Percentiles rank a stretch among this genome's conserved stretches.
phyloP scores from a whole-genome alignment of 2,113 vertebrate genomes.

The Lynx canadensis region DNA sequence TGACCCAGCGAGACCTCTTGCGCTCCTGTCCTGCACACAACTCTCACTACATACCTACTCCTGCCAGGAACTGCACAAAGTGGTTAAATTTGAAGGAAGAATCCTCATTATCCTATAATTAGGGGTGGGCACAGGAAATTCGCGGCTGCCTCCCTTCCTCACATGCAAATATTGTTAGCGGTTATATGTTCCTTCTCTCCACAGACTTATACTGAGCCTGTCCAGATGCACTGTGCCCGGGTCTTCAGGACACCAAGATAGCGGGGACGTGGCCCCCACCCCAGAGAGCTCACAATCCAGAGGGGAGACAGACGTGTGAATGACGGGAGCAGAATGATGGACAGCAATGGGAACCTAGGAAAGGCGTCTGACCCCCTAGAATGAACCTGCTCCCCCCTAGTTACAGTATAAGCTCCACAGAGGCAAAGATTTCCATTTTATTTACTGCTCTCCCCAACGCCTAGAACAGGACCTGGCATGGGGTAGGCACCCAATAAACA shows the following conservation, averaged over 20 bases:
- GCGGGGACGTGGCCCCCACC: neutral
- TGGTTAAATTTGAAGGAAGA: neutral
- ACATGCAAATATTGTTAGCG: neutral
- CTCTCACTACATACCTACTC: neutral
- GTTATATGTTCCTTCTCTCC: neutral
- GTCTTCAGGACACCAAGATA: neutral
- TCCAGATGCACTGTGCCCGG: neutral
- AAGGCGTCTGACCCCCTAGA: neutral
- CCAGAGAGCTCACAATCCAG: neutral
- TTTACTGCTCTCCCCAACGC: neutral
- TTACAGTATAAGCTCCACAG: neutral
- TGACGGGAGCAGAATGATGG: neutral
- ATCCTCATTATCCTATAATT: neutral
- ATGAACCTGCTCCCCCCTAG: neutral
- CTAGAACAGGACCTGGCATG: neutral
- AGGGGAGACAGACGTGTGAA: neutral
- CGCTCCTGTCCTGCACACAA: neutral
- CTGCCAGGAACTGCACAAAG: neutral
- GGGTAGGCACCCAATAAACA: neutral
- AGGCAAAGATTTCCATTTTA: neutral
- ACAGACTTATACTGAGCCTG: neutral
- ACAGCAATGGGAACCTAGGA: neutral
- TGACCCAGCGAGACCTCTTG: neutral
- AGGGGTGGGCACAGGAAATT: neutral
- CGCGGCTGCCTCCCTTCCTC: neutral